Base-by-base conservation (phyloP, 2,113 vertebrate species). In the Protobothrops flavoviridis region DNA sequence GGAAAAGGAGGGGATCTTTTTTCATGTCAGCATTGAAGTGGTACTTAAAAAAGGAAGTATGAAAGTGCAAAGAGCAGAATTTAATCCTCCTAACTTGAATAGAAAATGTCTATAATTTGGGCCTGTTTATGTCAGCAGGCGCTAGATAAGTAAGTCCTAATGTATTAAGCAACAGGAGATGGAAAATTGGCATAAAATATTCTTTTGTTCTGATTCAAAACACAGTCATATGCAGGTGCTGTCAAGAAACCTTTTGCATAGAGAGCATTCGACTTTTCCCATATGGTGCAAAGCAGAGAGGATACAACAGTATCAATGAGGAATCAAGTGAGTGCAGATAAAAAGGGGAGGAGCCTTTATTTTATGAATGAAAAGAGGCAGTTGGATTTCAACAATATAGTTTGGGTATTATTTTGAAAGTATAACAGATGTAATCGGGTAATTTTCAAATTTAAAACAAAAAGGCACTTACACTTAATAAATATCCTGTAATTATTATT, bases 311-410 rank as follows among this genome's bases (percentile, higher is more conserved):
- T 39, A 20, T 52, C 92, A 59, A 56, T 59, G 12, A 89, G 21
- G 53, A 93, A 59, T 90, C 92, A 93, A 85, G 92, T 93, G 92
- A 93, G 92, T 93, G 92, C 69, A 48, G 69, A 11, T 90, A 33
- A 57, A 85, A 89, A 45, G 17, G 15, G 7, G 48, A 5, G 0
- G 24, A 88, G 59, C 89, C 89, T 56, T 81, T 26, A 23, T 85
- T 11, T 89, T 74, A 21, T 29, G 23, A 74, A 53, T 85, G 85
- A 85, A 93, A 57, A 55, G 88, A 43, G 23, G 1, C 9, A 8
- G 17, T 20, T 13, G n/a, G 7, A 61, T 85, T 26, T 21, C 20
- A n/a, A n/a, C 23, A 61, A 39, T n/a, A 48, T 20, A 45, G 17
- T 48, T n/a, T 23, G 33, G 20, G 39, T 85, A 13, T 85, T 59